Base-by-base conservation (phyloP, 1,140 invertebrate species). In the Bathynomus jamesi region DNA sequence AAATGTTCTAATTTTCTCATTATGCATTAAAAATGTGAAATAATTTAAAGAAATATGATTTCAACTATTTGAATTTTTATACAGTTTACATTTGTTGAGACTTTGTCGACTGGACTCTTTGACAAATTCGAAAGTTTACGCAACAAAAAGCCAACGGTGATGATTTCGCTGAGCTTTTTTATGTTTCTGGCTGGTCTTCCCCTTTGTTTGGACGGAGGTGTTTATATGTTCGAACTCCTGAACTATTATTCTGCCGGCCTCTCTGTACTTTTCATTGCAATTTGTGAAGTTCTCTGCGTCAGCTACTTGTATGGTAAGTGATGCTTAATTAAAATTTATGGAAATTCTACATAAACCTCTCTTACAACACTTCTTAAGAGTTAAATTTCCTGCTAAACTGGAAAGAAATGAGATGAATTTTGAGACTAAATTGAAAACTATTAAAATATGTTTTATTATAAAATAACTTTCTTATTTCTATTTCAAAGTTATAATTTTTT, bases 201-300 rank as follows among this genome's bases (percentile, higher is more conserved):
- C 5, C 83, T 74, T 60, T 75, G 73, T 61, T 80, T 80, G 24
- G 75, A 91, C 88, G 95, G 95, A 53, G 96, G 96, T 1, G 94
- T 95, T 80, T 98, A 96, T 81, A 94, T 98, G 81, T 95, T 99
- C 79, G 92, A 94, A 79, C 84, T 99, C 28, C 85, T 98, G 79
- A 95, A 99, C 82, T 87, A 90, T 67, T 98, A 96, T 81, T 94
- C 95, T 0, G 96, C 95, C 2, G 94, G 95, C 0, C 96, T 96
- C 80, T 97, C 95, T 2, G 96, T 98, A 83, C 81, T 99, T n/a
- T 89, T 98, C 66, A 95, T 95, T n/a, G 95, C 98, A 13, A 91
- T 98, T 79, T 96, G 32, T 21, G 62, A 71, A 60, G 28, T 71
- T 17, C 28, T 71, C 28, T 65, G 62, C 32, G 70, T 71, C 4